These are phyloP conservation scores for Wasmannia auropunctata DNA, from an alignment of 1,140 invertebrate genomes.

Conservation along the genomic window DNA sequence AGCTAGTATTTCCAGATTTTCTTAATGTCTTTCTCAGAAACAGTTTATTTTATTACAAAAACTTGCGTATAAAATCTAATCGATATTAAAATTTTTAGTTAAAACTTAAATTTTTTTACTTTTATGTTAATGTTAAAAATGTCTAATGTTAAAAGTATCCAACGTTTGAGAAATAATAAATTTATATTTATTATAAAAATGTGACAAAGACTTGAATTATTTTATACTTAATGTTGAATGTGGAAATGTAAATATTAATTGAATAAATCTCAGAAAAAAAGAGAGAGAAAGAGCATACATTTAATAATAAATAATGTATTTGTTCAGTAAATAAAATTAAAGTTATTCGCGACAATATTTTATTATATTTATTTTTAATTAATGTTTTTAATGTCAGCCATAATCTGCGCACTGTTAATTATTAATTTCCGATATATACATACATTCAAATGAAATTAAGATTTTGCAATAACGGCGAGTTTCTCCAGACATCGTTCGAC, in stretches of 20 bases:
- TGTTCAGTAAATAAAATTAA: background rate
- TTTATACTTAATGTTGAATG: background rate
- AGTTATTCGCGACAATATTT: background rate
- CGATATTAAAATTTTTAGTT: background rate
- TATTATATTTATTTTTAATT: background rate
- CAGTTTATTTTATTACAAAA: background rate
- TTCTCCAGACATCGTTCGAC: conserved; percentile 4
- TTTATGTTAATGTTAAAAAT: background rate
- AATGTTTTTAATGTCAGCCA: background rate
- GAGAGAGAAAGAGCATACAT: background rate
- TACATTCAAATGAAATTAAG: background rate
- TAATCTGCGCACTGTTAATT: background rate
- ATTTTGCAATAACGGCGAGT: conserved; percentile 21
- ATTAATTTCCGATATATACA: background rate
- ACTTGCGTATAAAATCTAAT: background rate
- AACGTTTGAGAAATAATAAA: too few species aligned
- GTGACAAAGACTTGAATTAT: background rate
- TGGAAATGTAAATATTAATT: background rate
- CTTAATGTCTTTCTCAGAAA: background rate
- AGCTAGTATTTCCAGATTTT: background rate
- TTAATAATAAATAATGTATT: background rate
- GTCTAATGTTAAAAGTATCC: too few species aligned
- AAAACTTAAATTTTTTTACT: background rate
- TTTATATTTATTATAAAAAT: background rate
- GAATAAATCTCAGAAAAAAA: background rate